Conservation (phyloP, 2,113 vertebrate species). For the Carassius gibelio region DNA sequence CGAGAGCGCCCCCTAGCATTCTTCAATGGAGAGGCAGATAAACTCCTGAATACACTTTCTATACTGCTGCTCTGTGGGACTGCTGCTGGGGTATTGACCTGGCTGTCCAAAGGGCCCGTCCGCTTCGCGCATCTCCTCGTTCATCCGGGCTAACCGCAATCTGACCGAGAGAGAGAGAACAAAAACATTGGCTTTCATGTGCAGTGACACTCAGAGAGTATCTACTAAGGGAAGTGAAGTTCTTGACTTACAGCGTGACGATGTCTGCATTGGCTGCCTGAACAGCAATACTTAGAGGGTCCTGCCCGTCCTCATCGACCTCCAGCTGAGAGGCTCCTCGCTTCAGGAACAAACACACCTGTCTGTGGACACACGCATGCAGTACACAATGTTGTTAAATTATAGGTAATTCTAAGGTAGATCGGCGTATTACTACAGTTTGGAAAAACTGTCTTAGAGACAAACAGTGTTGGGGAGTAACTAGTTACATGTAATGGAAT, state of each 20-base stretch:
- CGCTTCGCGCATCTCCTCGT: slow-evolving; percentile 97
- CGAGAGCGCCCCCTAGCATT: slow-evolving; percentile 68
- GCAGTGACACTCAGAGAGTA: not conserved
- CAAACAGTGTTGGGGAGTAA: not conserved
- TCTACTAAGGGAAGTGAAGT: not conserved
- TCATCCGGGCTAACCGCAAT: slow-evolving; percentile 96
- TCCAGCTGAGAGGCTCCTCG: slow-evolving; percentile 94
- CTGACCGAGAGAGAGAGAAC: slow-evolving; percentile 65
- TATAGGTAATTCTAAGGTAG: not conserved
- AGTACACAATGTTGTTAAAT: not conserved
- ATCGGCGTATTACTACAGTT: not conserved
- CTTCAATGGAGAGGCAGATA: slow-evolving; percentile 86
- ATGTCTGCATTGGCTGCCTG: slow-evolving; percentile 98
- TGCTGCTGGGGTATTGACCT: slow-evolving; percentile 96
- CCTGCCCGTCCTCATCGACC: slow-evolving; percentile 90
- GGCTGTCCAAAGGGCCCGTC: slow-evolving; percentile 93
- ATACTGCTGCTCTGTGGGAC: slow-evolving; percentile 96
- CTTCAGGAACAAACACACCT: slow-evolving; percentile 97
- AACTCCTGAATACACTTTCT: slow-evolving; percentile 97
- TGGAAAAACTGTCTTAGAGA: not conserved
- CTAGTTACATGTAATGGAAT: too few relatives aligned
- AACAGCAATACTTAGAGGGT: slow-evolving; percentile 91
- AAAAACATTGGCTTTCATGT: not conserved
- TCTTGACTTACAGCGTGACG: slow-evolving; percentile 86
- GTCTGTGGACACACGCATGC: slow-evolving; percentile 70